Conservation (phyloP, 2,888 invertebrate species). For the Zygothrica quintamaculata region DNA sequence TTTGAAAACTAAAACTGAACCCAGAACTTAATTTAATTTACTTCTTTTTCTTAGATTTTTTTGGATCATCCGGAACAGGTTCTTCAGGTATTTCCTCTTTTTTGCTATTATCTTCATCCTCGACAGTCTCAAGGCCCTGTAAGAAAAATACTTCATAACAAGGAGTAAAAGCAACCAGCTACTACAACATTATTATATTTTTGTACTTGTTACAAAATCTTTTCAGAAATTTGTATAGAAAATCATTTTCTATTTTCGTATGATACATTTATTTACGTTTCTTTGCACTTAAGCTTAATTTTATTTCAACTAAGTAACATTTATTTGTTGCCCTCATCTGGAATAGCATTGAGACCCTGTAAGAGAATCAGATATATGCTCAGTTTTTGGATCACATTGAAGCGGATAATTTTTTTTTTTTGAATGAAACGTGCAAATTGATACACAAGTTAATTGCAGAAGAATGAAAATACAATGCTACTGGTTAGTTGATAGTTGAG, state of each 20-base stretch:
- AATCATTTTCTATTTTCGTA: conserved; percentile 40
- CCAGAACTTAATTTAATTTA: conserved; percentile 7
- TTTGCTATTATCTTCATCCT: conserved; percentile 21
- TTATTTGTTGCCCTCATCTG: conserved; percentile 84
- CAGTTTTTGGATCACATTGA: conserved; percentile 24
- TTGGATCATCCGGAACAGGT: not conserved
- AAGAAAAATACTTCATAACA: conserved; percentile 12
- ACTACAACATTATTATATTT: not conserved
- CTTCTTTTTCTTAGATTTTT: not conserved
- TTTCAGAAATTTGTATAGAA: not conserved
- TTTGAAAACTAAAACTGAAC: conserved; percentile 12
- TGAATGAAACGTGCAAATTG: conserved; percentile 12
- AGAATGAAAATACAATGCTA: not conserved
- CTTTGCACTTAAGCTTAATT: conserved; percentile 69
- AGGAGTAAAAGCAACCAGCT: not conserved
- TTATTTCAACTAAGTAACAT: conserved; percentile 63
- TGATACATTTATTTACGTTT: conserved; percentile 69
- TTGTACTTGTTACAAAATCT: not conserved
- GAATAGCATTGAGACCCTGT: conserved; percentile 87
- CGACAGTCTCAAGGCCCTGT: conserved; percentile 42
- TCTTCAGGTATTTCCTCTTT: not conserved
- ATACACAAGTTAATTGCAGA: conserved; percentile 3
- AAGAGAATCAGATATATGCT: conserved; percentile 73
- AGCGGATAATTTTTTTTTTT: no score
- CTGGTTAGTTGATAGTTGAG: not conserved